These are phyloP conservation scores for Eurypyga helias DNA, from an alignment of 2,113 vertebrate genomes.

Conservation along the genomic window DNA sequence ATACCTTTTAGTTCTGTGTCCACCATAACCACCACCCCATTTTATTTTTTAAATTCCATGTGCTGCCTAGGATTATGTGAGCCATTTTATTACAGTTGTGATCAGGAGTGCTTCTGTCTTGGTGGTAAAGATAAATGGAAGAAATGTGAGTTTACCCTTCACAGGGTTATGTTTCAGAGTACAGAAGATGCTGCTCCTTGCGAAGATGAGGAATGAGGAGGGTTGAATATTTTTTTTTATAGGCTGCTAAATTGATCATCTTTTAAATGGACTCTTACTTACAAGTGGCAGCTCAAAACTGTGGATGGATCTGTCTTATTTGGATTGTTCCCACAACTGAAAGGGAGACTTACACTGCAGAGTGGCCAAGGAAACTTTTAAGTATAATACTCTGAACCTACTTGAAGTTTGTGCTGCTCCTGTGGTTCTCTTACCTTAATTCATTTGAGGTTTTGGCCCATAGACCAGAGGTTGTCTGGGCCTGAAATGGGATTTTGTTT, in stretches of 20 bases:
- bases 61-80: not conserved
- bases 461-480: not conserved
- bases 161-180: not conserved
- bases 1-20: not conserved
- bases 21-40: not conserved
- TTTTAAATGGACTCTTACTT: not conserved
- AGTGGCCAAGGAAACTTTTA: not conserved
- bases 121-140: slow-evolving; percentile 8
- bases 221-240: not conserved
- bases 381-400: not conserved
- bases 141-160: not conserved
- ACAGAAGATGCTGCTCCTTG: not conserved
- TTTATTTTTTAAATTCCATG: not conserved
- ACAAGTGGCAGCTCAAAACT: not conserved
- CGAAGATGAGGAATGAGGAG: slow-evolving; percentile 5
- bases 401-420: not conserved
- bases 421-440: not conserved
- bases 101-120: not conserved
- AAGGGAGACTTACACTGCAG: not conserved
- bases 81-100: not conserved
- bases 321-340: not conserved
- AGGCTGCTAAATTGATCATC: not conserved
- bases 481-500: not conserved
- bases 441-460: not conserved
- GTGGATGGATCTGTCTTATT: not conserved